Base-by-base conservation (phyloP, 37 sponge, comb jelly and placozoan species). In the Bolinopsis microptera region DNA sequence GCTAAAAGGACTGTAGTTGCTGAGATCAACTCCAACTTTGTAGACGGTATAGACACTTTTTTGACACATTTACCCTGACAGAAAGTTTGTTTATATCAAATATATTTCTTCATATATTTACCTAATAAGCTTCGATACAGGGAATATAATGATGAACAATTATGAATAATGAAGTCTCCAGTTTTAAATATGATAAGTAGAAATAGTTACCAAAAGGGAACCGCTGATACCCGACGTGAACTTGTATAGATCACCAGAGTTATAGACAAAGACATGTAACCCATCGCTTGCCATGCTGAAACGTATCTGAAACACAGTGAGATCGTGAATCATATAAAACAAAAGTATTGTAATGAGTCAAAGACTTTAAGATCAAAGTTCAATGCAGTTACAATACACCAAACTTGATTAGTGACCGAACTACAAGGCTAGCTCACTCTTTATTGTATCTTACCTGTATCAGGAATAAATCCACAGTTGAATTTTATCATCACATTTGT, bases 241-340 rank as follows among this genome's bases (percentile, higher is more conserved):
- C 26, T 86, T 86, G 61, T 24, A 86, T n/a, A 86, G 90, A 0
- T 86, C 90, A 0, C 90, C 90, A 8, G 41, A 35, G 90, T 86
- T 39, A 39, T 39, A 86, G 25, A 86, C 24, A 39, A 25, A 86
- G 61, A 86, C 28, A 39, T 28, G 30, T 21, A 24, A 24, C 0
- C 90, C 90, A n/a, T 86, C 90, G 26, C 90, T 86, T 8, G 61
- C 48, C 90, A 86, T 86, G 61, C 61, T 86, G 90, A 86, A 80
- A 3, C 68, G 13, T 67, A 22, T 21, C 68, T 67, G 68, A 67
- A 67, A 67, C 21, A 67, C 21, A 22, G 68, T 67, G 18, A 67
- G 68, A 67, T 67, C n/a, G n/a, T n/a, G n/a, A n/a, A 21, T 67
- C 68, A 67, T 67, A 67, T 13, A 67, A 13, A 67, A 21, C 13